A percentile compares a stretch with the other conserved stretches of the same genome.
phyloP scores from a whole-genome alignment of 2,888 invertebrate genomes.

The Philhelius pedissequus region DNA sequence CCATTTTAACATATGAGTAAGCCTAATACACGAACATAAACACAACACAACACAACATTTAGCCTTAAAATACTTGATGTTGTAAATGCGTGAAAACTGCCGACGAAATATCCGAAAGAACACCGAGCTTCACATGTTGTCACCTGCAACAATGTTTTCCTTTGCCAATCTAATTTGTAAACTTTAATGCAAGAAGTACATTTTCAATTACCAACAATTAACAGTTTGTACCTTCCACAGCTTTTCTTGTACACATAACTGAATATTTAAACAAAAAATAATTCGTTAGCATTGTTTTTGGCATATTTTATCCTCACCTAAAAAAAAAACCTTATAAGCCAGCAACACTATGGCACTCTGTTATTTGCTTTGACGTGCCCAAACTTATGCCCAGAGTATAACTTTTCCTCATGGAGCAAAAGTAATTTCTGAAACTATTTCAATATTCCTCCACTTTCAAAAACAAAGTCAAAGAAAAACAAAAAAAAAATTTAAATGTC shows the following conservation, averaged over 20 bases:
- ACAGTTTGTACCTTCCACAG: not conserved
- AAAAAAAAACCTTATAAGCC: not conserved
- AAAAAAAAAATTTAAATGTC: not conserved
- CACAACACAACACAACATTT: no score
- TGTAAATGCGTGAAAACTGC: no score
- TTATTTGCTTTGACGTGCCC: not conserved
- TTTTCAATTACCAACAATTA: not conserved
- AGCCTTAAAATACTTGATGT: no score
- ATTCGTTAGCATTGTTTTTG: not conserved
- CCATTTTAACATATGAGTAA: no score
- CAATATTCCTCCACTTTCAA: constrained; percentile 5
- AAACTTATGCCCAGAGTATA: not conserved
- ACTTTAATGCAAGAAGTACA: not conserved
- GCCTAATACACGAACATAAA: no score
- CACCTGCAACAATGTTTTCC: no score
- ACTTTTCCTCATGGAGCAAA: not conserved
- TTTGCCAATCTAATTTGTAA: no score
- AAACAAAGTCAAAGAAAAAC: not conserved
- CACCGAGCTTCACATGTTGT: no score
- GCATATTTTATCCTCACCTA: not conserved
- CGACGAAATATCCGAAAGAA: no score
- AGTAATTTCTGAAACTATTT: constrained; percentile 10
- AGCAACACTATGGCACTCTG: not conserved
- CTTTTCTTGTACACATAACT: not conserved
- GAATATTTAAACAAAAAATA: not conserved